Percentiles rank a stretch among this genome's conserved stretches.
Conservation (phyloP, 2,888 invertebrate species). For the Hydriomena furcata region DNA sequence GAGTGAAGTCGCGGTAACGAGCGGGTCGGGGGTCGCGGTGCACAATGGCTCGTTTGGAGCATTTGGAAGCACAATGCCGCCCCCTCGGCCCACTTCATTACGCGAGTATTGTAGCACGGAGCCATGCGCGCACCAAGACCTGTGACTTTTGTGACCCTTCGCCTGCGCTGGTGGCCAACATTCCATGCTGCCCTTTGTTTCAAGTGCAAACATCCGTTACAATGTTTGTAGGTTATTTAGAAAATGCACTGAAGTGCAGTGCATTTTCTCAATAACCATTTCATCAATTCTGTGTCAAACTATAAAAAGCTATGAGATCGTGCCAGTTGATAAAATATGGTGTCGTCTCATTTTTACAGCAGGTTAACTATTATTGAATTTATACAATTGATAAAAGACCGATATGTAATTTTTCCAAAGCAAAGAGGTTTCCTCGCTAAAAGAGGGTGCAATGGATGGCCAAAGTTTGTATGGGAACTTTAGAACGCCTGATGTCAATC, state of each 20-base stretch:
- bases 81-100: constrained; percentile 82
- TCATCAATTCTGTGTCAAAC: too few species aligned
- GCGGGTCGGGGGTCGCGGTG: constrained; percentile 68
- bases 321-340: too few species aligned
- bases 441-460: too few species aligned
- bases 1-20: constrained; percentile 56
- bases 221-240: background rate
- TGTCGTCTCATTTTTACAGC: too few species aligned
- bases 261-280: too few species aligned
- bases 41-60: constrained; percentile 76
- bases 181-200: constrained; percentile 55
- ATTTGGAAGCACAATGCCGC: constrained; percentile 68
- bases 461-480: too few species aligned
- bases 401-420: too few species aligned
- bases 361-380: too few species aligned
- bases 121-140: constrained; percentile 52
- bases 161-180: constrained; percentile 60
- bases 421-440: too few species aligned
- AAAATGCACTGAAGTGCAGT: background rate
- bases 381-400: too few species aligned
- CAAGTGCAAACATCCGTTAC: constrained; percentile 40
- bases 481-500: too few species aligned
- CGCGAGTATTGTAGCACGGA: constrained; percentile 75
- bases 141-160: constrained; percentile 64
- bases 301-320: too few species aligned